Conservation (phyloP, 1,140 invertebrate species). For the Himalopsyche phryganea region DNA sequence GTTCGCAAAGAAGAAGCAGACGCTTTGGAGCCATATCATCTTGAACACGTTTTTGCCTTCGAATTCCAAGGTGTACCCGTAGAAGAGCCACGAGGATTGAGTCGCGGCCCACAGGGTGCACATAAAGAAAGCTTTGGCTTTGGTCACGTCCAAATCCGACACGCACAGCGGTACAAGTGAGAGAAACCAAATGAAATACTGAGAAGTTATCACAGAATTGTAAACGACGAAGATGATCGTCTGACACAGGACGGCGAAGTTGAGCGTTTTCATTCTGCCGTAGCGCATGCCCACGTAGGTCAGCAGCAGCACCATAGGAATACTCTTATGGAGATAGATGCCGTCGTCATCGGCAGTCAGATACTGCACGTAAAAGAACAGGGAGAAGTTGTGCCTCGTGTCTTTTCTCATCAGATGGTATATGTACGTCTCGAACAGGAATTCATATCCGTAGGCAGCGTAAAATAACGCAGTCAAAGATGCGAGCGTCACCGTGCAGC, state of each 20-base stretch:
- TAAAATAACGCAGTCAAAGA: constrained; percentile 66
- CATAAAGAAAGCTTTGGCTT: constrained; percentile 44
- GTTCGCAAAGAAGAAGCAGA: constrained; percentile 76
- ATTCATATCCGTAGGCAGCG: constrained; percentile 80
- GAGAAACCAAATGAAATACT: constrained; percentile 98
- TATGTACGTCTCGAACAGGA: constrained; percentile 87
- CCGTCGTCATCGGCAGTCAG: constrained; percentile 55
- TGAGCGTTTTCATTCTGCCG: constrained; percentile 63
- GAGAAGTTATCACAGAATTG: constrained; percentile 95
- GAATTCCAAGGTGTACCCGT: constrained; percentile 91
- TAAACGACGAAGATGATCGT: constrained; percentile 89
- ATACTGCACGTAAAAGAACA: constrained; percentile 94
- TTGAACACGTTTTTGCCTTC: constrained; percentile 77
- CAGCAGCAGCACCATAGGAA: constrained; percentile 67
- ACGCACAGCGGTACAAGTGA: constrained; percentile 77
- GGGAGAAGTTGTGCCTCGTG: constrained; percentile 94
- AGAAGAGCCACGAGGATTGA: constrained; percentile 84
- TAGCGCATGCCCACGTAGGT: constrained; percentile 69
- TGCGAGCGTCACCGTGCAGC: constrained; percentile 63
- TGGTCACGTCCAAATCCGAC: constrained; percentile 60
- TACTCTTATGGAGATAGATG: constrained; percentile 57
- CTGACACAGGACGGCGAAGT: constrained; percentile 81
- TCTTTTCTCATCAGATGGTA: constrained; percentile 91
- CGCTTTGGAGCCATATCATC: constrained; percentile 72
- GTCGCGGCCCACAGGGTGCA: constrained; percentile 70